Base-by-base conservation (phyloP, 2,888 invertebrate species). In the Chrysolina americana region DNA sequence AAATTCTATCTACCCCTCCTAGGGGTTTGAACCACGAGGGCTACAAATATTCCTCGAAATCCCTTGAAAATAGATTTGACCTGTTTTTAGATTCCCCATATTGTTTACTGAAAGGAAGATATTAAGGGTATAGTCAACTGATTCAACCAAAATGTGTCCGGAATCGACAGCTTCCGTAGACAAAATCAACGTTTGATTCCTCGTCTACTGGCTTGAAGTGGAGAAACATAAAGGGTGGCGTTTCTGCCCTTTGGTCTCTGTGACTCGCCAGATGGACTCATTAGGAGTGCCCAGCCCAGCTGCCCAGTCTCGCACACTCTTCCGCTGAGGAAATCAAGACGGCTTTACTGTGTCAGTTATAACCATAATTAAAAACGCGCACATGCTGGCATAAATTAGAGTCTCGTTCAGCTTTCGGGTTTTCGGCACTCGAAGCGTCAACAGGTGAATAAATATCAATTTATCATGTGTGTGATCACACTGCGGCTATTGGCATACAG, bases 181-280 rank as follows among this genome's bases (percentile, higher is more conserved):
- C 64, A 65, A 75, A 71, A 74, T 48, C 48, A 48, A 17, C 2
- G 48, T 17, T 2, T 2, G 10, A 17, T 48, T 48, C 53, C 53
- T 19, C 53, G 53, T 53, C 53, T 53, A 53, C 11, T 13, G 21
- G 11, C 5, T 13, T 19, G 13, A 10, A 53, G 13, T 21, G 21
- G 70, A 71, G 76, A 68, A 64, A 48, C 47, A 71, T 70, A 77
- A 79, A 80, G 81, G 81, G 79, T 75, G 76, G 77, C 72, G 77
- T 64, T 79, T 82, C 77, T 80, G 86, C 85, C 85, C 85, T 85
- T 84, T 85, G 85, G 84, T 84, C 82, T 83, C 81, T 82, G 79
- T 81, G 84, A 83, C 85, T 80, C 81, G 85, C 85, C 86, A 86
- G 86, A 86, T 86, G 86, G 85, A 85, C 85, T 84, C 85, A 85